These are phyloP conservation scores for Globodera rostochiensis DNA, from an alignment of 1,140 invertebrate species.

Conservation along the genomic window DNA sequence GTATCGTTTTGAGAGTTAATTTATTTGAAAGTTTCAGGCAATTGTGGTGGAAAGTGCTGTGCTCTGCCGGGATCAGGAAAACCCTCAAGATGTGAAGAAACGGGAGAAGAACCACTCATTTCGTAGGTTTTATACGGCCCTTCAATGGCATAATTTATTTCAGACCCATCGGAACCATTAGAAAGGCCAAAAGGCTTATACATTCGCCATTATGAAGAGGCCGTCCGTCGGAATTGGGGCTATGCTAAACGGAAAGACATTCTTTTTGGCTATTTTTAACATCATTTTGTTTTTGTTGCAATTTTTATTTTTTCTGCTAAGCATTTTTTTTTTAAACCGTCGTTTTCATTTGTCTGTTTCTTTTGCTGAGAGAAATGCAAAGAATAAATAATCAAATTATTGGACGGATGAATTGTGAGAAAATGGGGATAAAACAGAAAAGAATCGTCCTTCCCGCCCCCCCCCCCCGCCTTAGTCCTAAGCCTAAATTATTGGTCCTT, in stretches of 20 bases:
- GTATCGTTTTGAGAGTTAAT: not conserved
- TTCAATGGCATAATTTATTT: not conserved
- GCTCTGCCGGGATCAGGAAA: slow-evolving; percentile 21
- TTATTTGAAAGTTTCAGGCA: not conserved
- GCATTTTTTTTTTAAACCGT: too few relatives aligned
- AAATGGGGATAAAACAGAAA: too few relatives aligned
- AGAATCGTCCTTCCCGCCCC: too few relatives aligned
- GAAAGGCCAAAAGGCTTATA: not conserved
- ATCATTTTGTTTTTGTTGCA: not conserved
- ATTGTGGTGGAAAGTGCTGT: slow-evolving; percentile 21
- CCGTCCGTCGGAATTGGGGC: slow-evolving; percentile 25
- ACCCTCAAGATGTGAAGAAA: not conserved
- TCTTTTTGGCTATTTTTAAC: slow-evolving; percentile 32
- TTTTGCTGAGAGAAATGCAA: too few relatives aligned
- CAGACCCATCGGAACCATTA: not conserved
- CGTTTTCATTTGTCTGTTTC: too few relatives aligned
- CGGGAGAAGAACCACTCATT: not conserved
- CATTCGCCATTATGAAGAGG: slow-evolving; percentile 30
- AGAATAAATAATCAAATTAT: too few relatives aligned
- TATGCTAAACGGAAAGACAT: slow-evolving; percentile 28
- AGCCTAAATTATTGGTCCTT: not conserved
- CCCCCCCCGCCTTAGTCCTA: too few relatives aligned
- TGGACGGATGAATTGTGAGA: too few relatives aligned
- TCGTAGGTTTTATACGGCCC: not conserved
- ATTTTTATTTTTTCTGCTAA: too few relatives aligned